Base-by-base conservation (phyloP, 2,888 invertebrate species). In the Apocheima hispidaria region DNA sequence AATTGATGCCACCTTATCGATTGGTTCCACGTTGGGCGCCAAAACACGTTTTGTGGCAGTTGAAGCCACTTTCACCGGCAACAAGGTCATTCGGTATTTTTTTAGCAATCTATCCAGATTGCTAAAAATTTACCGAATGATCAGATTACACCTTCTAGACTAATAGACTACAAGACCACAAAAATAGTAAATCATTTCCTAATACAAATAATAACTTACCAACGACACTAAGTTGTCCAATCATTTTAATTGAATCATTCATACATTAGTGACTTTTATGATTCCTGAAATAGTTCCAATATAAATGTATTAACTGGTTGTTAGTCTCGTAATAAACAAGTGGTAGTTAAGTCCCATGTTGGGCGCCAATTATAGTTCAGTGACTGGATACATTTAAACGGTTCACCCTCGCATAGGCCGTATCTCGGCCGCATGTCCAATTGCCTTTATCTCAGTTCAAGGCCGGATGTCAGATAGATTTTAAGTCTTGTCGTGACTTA, bases 301-400 rank as follows among this genome's bases (percentile, higher is more conserved):
- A 20, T 2, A 18, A 20, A 16, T 44, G 26, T 44, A 28, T 26
- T 30, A 30, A 5, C 12, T 5, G 36, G 18, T 43, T 30, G 14
- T 43, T 14, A 50, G 38, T 49, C 14, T 28, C 12, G 7, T 26
- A 38, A 18, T 40, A 28, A 28, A 18, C 18, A 41, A 52, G 40
- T 28, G 14, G 6, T 16, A 23, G 16, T 50, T 50, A 35, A 38
- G 48, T 20, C n/a, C 46, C 46, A 48, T 14, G 40, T 55, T 48
- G 55, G 48, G 55, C 40, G 48, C 40, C 48, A 55, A 40, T 55
- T 55, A 48, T 23, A 12, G 21, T 20, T 40, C 14, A 48, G 20
- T 20, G 23, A 50, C 36, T 36, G 12, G 6, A 4, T 36, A 36
- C 6, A 12, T 4, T 44, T 9, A 10, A 14, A 23, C n/a, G 43